Percentiles rank a stretch among this genome's conserved stretches.
Evolutionary conservation across 2,113 vertebrate species (phyloP).

Genomic region (Trichechus manatus): DNA sequence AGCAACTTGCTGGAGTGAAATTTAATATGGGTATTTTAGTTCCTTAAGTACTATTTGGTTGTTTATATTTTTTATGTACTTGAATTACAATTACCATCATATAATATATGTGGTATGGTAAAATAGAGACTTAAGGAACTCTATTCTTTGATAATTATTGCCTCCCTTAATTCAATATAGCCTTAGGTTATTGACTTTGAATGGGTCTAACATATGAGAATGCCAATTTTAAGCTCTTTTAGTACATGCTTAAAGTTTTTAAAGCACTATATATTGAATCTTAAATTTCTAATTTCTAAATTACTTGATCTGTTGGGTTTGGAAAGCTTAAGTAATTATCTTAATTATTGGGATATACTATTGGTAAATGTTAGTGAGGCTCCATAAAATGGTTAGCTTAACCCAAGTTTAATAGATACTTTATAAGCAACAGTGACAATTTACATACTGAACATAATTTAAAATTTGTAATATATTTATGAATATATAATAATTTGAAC

Average conservation of each 20-base stretch:
- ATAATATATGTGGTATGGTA: not conserved
- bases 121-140: constrained; percentile 38
- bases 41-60: constrained; percentile 64
- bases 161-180: constrained; percentile 63
- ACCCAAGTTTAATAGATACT: not conserved
- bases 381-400: not conserved
- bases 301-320: constrained; percentile 30
- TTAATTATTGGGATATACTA: constrained; percentile 31
- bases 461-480: not conserved
- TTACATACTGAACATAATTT: not conserved
- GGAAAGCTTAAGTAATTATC: constrained; percentile 1
- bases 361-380: constrained; percentile 35
- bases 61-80: constrained; percentile 57
- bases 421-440: not conserved
- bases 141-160: constrained; percentile 58
- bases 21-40: constrained; percentile 44
- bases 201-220: constrained; percentile 40
- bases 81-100: constrained; percentile 31
- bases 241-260: constrained; percentile 54
- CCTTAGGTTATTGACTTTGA: constrained; percentile 64
- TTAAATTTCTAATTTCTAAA: constrained; percentile 48
- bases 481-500: not conserved
- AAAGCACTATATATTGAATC: constrained; percentile 42
- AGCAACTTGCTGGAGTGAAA: constrained; percentile 26
- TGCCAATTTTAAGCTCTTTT: constrained; percentile 59